Percentiles rank a stretch among this genome's conserved stretches.
These are phyloP conservation scores for Phrynosoma platyrhinos DNA, from an alignment of 2,113 vertebrate genomes.

Conservation along the genomic window DNA sequence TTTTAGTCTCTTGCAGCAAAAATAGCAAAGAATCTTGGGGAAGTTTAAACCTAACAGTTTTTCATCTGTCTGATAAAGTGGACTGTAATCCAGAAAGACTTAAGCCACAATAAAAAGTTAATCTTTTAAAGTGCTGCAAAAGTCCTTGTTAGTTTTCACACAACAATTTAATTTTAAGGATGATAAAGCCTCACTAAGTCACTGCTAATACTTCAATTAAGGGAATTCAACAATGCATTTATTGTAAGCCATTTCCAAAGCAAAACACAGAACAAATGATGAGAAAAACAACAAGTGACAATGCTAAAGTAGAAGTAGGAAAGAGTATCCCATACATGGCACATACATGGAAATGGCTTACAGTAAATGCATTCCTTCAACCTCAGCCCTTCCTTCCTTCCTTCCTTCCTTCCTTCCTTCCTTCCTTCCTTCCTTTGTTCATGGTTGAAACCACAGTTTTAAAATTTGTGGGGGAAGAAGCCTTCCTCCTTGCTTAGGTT, in stretches of 20 bases:
- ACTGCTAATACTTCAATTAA: background rate
- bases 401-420: background rate
- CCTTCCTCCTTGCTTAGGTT: background rate
- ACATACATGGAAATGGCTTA: too few species aligned
- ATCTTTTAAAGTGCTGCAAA: background rate
- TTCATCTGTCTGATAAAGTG: too few species aligned
- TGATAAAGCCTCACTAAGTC: background rate
- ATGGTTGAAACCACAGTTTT: background rate
- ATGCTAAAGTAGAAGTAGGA: too few species aligned
- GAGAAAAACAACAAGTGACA: too few species aligned
- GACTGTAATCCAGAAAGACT: too few species aligned
- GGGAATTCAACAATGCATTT: background rate
- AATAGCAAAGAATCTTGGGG: too few species aligned
- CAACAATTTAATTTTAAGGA: background rate
- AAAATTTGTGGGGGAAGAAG: background rate
- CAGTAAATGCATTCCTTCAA: too few species aligned
- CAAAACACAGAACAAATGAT: background rate
- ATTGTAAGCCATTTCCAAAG: background rate
- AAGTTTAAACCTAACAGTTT: too few species aligned
- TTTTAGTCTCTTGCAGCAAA: too few species aligned
- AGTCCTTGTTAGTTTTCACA: background rate
- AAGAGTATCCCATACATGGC: background rate
- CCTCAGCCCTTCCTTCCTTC: background rate
- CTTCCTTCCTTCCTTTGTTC: too few species aligned
- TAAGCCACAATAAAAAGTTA: too few species aligned